Evolutionary conservation across 2,113 vertebrate genomes (phyloP), one percentile per base, ranked within the genome.

Genomic region (Myotis yumanensis): DNA sequence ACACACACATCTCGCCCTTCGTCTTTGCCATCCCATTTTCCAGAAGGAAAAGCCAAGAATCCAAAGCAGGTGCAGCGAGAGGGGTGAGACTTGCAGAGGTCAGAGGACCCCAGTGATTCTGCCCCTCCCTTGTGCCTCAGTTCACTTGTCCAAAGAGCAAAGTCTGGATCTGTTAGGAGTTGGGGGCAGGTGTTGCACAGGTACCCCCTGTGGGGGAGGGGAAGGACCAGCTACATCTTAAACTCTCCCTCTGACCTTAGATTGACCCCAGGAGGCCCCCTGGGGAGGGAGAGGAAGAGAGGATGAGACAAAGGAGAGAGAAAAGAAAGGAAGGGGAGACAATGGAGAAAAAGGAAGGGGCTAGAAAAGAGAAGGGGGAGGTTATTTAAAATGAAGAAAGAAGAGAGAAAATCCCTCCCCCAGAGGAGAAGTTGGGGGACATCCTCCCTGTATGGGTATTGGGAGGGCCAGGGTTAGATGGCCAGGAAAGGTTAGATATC

Each of bases 341-440:
- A 97, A 91, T 22, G 51, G 40, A 43, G 40, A 43, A 30, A 43
- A 64, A 84, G 95, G 86, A 96, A 95, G 32, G 57, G 23, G 17
- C 76, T 43, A 18, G 57, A 52, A 66, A 64, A 23, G 76, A 28
- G 48, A 43, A 54, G 23, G 25, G 17, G 32, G 69, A 15, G 64
- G 35, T 22, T 79, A 18, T 10, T 37, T 64, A 59, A 94, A 93
- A 73, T 11, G 32, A 82, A 68, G 28, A 51, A 7, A 40, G n/a
- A 75, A 62, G 52, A 76, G 54, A 66, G 68, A 17, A 69, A 30
- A 64, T 1, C 5, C 35, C 30, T 0, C 10, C 16, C n/a, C 4
- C 35, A 11, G 14, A 64, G 51, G 51, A 83, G 76, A 35, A 25
- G 12, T 40, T 52, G 8, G 28, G 51, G n/a, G 40, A 17, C 32